Percentiles rank a stretch among this genome's conserved stretches.
Evolutionary conservation across 2,113 vertebrate species (phyloP).

Genomic region (Otis tarda): DNA sequence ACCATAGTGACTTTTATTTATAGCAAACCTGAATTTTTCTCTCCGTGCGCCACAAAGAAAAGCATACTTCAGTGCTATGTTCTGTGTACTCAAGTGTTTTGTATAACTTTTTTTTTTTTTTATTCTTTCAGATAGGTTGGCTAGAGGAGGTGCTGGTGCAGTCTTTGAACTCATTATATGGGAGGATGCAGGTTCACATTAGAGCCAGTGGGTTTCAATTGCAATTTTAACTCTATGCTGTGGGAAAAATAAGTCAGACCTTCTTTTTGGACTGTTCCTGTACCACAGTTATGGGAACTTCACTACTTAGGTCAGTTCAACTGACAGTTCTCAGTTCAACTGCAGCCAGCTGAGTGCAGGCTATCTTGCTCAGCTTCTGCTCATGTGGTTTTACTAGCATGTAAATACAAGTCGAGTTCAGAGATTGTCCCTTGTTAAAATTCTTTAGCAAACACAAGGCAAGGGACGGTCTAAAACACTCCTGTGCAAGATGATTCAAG

Average conservation of each 20-base stretch:
- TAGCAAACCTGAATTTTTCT: neutral
- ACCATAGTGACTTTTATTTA: neutral
- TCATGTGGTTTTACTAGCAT: neutral
- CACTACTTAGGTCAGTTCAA: too few relatives aligned
- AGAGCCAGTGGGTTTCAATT: neutral
- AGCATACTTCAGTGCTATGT: neutral
- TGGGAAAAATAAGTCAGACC: neutral
- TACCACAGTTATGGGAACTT: neutral
- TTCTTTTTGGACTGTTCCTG: neutral
- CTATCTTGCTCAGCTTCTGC: neutral
- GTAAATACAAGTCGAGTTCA: neutral
- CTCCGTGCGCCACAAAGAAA: neutral
- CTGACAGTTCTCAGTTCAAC: neutral
- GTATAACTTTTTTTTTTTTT: neutral
- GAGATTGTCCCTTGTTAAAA: neutral
- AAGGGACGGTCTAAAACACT: neutral
- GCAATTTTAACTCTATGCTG: neutral
- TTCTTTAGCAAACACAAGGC: neutral
- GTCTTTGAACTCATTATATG: neutral
- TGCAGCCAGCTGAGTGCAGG: neutral
- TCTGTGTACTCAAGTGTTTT: neutral
- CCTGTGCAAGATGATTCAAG: neutral
- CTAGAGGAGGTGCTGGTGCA: neutral
- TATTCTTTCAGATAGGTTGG: neutral
- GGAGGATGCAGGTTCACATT: neutral